A percentile compares a stretch with the other conserved stretches of the same genome.
These are phyloP conservation scores for Pipra filicauda DNA, from an alignment of 2,113 vertebrate species.

Conservation along the genomic window DNA sequence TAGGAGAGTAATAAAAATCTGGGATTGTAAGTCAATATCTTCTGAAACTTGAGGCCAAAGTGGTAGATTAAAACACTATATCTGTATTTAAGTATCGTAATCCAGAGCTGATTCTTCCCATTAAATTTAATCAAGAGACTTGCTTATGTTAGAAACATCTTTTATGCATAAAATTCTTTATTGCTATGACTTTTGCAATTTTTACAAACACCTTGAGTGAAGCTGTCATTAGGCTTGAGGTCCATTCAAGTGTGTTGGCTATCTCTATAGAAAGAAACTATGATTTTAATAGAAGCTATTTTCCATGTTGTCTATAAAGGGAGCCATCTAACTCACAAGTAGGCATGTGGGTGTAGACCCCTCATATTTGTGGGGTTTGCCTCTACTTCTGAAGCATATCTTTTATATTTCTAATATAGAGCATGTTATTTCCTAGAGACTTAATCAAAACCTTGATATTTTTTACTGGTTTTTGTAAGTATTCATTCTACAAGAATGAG, in stretches of 20 bases:
- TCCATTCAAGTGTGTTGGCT: background rate
- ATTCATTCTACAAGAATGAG: background rate
- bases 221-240: background rate
- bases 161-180: background rate
- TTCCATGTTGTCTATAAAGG: background rate
- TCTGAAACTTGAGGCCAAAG: background rate
- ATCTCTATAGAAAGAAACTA: background rate
- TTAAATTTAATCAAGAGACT: background rate
- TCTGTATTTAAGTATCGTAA: background rate
- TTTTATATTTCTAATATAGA: background rate
- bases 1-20: background rate
- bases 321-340: background rate
- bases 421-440: background rate
- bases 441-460: background rate
- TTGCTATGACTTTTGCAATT: background rate
- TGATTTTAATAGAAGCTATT: background rate
- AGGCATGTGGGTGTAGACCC: rapidly evolving
- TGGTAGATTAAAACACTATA: background rate
- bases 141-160: background rate
- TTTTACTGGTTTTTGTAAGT: background rate
- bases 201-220: background rate
- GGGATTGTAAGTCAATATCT: background rate
- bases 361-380: background rate
- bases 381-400: background rate
- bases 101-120: background rate